Evolutionary conservation across 2,797 vertebrate genomes (phyloP).

Genomic region (Intellagama lesueurii): DNA sequence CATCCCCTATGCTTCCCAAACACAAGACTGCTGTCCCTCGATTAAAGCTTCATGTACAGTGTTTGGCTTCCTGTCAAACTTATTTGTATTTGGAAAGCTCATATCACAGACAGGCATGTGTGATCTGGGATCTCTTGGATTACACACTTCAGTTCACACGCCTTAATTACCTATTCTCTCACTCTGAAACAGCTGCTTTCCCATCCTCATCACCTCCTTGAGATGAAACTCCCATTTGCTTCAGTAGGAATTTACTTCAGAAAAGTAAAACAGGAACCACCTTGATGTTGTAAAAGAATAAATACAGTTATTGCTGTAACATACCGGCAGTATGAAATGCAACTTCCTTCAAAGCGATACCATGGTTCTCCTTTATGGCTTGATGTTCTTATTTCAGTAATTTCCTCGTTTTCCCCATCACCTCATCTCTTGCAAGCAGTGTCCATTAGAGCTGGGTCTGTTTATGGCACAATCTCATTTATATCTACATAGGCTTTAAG

Average conservation of each 20-base stretch:
- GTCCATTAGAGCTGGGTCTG: not conserved
- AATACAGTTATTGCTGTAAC: constrained; percentile 35
- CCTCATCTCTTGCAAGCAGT: constrained; percentile 34
- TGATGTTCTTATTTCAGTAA: constrained; percentile 44
- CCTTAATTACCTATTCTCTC: too few species aligned
- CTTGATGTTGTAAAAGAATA: constrained; percentile 7
- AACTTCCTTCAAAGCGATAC: constrained; percentile 58
- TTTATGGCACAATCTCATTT: not conserved
- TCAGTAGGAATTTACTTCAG: not conserved
- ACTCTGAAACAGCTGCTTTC: too few species aligned
- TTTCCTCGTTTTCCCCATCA: constrained; percentile 31
- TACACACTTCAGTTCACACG: too few species aligned
- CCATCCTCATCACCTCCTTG: not conserved
- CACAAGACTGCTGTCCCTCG: too few species aligned
- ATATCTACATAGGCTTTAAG: not conserved
- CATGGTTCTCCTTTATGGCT: constrained; percentile 29
- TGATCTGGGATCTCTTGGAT: too few species aligned
- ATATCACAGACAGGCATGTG: too few species aligned
- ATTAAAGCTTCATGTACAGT: too few species aligned
- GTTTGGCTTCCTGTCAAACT: too few species aligned
- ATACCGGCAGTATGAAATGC: not conserved
- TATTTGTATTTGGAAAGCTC: too few species aligned
- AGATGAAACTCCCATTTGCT: not conserved
- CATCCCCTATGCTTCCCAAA: too few species aligned
- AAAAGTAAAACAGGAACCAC: constrained; percentile 34